A percentile compares a stretch with the other conserved stretches of the same genome.
Conservation (phyloP, 2,113 vertebrate species). For the Malaclemys terrapin region DNA sequence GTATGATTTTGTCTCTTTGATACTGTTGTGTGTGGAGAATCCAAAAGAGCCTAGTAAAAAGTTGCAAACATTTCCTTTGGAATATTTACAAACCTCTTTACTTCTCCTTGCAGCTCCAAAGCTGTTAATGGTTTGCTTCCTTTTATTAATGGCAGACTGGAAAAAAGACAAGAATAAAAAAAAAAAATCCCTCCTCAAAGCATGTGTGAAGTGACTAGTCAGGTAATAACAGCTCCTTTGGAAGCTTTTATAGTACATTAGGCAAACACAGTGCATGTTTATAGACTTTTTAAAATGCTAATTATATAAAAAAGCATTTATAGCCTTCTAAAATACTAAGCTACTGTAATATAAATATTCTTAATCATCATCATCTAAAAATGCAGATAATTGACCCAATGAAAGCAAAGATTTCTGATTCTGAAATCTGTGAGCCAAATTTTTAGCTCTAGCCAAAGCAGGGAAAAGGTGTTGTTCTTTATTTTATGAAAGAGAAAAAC, state of each 20-base stretch:
- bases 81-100: constrained; percentile 43
- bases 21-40: constrained; percentile 72
- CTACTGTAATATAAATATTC: constrained; percentile 67
- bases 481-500: background rate
- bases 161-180: background rate
- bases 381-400: constrained; percentile 44
- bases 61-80: constrained; percentile 59
- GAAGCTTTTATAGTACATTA: constrained; percentile 62
- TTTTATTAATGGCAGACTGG: constrained; percentile 69
- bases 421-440: constrained; percentile 18
- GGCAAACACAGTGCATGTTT: constrained; percentile 67
- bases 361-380: constrained; percentile 51
- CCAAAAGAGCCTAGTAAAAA: constrained; percentile 68
- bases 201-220: constrained; percentile 72
- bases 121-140: constrained; percentile 71
- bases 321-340: constrained; percentile 58
- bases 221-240: constrained; percentile 74
- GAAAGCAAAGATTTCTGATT: background rate
- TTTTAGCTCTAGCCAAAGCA: background rate
- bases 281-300: constrained; percentile 67
- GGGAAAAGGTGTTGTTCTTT: background rate
- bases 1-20: constrained; percentile 77
- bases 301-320: constrained; percentile 60
- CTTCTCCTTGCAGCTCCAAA: constrained; percentile 50
- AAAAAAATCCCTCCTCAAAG: constrained; percentile 51